These are phyloP conservation scores for Euphonia xanthogaster DNA, from an alignment of 2,797 vertebrate species.

Conservation along the genomic window DNA sequence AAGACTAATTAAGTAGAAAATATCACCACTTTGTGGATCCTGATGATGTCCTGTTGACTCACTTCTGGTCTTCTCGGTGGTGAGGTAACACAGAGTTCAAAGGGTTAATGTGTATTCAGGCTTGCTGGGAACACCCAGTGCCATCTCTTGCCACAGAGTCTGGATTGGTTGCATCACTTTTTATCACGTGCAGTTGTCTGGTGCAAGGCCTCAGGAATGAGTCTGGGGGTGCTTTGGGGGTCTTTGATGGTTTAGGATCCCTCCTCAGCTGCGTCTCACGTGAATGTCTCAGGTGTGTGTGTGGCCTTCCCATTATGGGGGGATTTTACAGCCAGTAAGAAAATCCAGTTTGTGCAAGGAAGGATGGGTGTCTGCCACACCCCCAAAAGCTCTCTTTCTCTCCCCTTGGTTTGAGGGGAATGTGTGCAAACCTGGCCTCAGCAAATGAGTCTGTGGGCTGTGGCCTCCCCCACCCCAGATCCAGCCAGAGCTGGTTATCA, in stretches of 20 bases:
- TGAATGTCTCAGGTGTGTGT: not conserved
- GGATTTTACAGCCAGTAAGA: not conserved
- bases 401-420: not conserved
- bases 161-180: not conserved
- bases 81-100: not conserved
- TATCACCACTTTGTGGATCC: not conserved
- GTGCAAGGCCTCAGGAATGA: not conserved
- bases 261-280: not conserved
- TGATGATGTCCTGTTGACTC: fast-evolving
- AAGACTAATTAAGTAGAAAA: not conserved
- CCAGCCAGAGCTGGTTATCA: not conserved
- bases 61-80: fast-evolving
- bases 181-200: fast-evolving
- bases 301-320: not conserved
- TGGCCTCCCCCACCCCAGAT: not conserved
- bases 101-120: not conserved
- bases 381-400: not conserved
- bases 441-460: not conserved
- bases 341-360: not conserved
- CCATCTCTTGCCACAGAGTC: not conserved
- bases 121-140: not conserved
- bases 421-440: not conserved
- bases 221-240: too few species aligned
- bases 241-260: not conserved
- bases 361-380: not conserved